These are phyloP conservation scores for Hemibagrus guttatus DNA, from an alignment of 2,797 vertebrate species.

Conservation along the genomic window DNA sequence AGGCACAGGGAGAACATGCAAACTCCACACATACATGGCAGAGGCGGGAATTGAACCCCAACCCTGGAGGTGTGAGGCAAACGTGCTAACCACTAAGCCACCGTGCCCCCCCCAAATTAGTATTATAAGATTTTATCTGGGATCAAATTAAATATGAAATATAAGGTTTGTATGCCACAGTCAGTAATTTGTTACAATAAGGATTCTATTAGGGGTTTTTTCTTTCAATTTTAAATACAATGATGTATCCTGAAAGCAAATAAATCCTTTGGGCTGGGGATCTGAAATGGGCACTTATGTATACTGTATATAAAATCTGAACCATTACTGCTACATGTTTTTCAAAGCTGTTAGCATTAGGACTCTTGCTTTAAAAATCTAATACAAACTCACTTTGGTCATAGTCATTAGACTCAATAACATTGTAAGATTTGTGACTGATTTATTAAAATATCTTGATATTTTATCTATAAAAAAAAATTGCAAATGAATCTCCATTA, in stretches of 20 bases:
- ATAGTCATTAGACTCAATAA: neutral
- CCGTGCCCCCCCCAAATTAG: too few relatives aligned
- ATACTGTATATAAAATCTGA: too few relatives aligned
- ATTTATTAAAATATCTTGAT: conserved; percentile 11
- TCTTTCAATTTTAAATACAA: neutral
- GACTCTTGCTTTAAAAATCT: neutral
- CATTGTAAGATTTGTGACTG: neutral
- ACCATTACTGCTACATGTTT: neutral
- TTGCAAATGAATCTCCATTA: conserved; percentile 11
- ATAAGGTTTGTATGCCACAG: neutral
- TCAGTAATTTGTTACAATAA: conserved; percentile 9
- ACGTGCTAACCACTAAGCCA: too few relatives aligned
- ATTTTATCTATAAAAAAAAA: conserved; percentile 17
- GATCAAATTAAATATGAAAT: neutral
- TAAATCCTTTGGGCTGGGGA: neutral
- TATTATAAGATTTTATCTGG: neutral
- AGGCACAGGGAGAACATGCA: too few relatives aligned
- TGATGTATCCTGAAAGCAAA: neutral
- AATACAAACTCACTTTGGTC: neutral
- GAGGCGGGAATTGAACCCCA: too few relatives aligned
- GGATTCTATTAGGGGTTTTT: neutral
- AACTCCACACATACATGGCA: too few relatives aligned
- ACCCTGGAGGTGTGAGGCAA: too few relatives aligned
- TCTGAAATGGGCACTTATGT: neutral
- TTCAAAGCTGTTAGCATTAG: neutral